Base-by-base conservation (phyloP, 2,797 vertebrate genomes). In the Phoxinus dragarum region DNA sequence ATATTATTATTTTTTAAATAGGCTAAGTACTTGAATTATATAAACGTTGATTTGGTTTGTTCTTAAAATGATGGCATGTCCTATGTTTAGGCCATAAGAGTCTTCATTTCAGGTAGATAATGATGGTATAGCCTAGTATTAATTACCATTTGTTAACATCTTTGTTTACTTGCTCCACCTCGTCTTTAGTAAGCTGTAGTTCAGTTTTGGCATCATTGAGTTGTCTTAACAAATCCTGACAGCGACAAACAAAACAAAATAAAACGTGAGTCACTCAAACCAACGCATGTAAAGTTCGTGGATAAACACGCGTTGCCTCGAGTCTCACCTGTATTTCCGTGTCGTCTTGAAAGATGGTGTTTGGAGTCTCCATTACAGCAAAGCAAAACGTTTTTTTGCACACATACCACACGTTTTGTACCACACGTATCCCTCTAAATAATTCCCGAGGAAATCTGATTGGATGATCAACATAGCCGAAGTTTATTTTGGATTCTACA, bases 91-190 rank as follows among this genome's bases (percentile, higher is more conserved):
- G 4, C 19, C 52, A 59, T 3, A 19, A 14, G 61, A 71, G 34
- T 56, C 44, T 11, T 59, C 12, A 4, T 23, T 78, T 38, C 7
- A 44, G 31, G 44, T 27, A 67, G 12, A 75, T 74, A 54, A 40
- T 44, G 12, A 67, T n/a, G 12, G 17, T 52, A 16, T 6, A 7
- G 27, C 27, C 27, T 27, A 27, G 44, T 34, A 59, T 73, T 49
- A 27, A 66, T 82, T 61, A 93, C 92, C 90, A 86, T 16, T 81
- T 27, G 10, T 21, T 17, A 0, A 76, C 75, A 16, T 92, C 88
- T 5, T 90, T 68, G 21, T 90, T 86, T 0, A 66, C 85, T 2
- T 19, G 4, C 14, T 69, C 74, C 52, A 86, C 86, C 67, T 85
- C 67, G 31, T 80, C 44, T 8, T 40, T 81, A 11, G 89, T 44